phyloP scores from a whole-genome alignment of 2,113 vertebrate genomes.

The Ranitomeya variabilis region DNA sequence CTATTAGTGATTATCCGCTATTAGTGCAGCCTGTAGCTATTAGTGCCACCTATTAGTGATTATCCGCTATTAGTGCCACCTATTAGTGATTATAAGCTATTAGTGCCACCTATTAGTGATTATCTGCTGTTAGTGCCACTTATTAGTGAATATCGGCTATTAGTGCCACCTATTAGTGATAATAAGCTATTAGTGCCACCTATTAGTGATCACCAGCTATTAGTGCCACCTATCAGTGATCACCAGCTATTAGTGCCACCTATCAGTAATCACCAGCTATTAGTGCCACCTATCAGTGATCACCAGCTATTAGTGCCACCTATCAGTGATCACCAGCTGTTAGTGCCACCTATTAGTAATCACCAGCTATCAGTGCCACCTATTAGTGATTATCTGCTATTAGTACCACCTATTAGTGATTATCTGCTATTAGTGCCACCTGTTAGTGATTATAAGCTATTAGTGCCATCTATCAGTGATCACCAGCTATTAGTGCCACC shows the following conservation, averaged over 20 bases:
- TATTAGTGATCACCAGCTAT: background rate
- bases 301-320: background rate
- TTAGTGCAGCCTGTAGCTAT: background rate
- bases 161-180: background rate
- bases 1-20: background rate
- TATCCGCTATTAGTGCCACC: background rate
- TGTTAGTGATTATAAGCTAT: background rate
- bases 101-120: background rate
- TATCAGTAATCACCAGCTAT: background rate
- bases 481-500: background rate
- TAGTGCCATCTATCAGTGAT: background rate
- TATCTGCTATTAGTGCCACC: background rate
- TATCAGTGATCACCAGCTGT: background rate
- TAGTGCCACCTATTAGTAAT: background rate
- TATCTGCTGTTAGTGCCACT: background rate
- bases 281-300: background rate
- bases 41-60: background rate
- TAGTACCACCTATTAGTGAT: background rate
- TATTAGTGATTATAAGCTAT: background rate
- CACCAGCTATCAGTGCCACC: background rate
- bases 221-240: background rate
- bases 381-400: background rate
- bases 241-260: background rate
- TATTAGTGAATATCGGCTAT: too few relatives aligned
- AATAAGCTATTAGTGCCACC: background rate